Conservation (phyloP, 2,113 vertebrate genomes). For the Bostrychus sinensis region DNA sequence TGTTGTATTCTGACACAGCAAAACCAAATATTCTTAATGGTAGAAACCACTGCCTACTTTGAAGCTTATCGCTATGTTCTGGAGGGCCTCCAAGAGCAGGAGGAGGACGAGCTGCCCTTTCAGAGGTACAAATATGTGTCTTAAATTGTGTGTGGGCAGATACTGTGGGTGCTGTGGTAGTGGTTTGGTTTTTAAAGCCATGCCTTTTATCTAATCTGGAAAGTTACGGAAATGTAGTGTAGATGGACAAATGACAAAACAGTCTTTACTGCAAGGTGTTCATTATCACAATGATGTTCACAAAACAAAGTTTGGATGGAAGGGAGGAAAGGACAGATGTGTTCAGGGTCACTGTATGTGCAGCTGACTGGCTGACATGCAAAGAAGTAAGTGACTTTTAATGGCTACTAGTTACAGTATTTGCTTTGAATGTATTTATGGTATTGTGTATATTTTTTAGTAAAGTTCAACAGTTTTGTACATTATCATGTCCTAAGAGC, state of each 20-base stretch:
- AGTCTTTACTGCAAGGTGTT: constrained; percentile 17
- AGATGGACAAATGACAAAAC: background rate
- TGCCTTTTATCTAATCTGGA: constrained; percentile 5
- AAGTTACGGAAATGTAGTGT: background rate
- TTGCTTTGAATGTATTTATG: no score
- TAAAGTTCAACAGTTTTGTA: no score
- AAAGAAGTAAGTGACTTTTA: no score
- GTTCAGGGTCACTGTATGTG: no score
- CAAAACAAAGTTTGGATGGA: no score
- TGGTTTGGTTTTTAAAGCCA: constrained; percentile 17
- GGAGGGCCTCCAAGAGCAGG: constrained; percentile 87
- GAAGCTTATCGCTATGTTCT: constrained; percentile 93
- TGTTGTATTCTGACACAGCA: constrained; percentile 51
- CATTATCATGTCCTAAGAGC: no score
- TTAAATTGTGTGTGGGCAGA: background rate
- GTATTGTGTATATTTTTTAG: no score
- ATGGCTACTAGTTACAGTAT: no score
- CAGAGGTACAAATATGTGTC: constrained; percentile 77
- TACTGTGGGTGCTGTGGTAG: background rate
- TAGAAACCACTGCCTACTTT: constrained; percentile 94
- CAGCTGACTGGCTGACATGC: no score
- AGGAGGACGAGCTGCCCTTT: constrained; percentile 86
- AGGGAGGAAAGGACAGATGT: no score
- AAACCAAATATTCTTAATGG: constrained; percentile 89
- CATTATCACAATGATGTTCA: constrained; percentile 9